Conservation (phyloP, 2,888 invertebrate species). For the Thymelicus lineola region DNA sequence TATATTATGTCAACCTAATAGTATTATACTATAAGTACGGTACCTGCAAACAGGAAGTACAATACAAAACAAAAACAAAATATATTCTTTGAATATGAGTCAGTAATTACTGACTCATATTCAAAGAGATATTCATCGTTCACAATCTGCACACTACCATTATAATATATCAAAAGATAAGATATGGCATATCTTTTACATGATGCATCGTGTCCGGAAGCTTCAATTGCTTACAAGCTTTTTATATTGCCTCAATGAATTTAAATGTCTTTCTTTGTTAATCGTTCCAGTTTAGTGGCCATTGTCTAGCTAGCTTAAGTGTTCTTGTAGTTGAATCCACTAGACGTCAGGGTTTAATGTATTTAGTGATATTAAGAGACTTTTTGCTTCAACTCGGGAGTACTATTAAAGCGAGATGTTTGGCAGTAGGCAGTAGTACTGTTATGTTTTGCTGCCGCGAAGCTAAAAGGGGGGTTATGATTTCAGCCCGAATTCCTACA, state of each 20-base stretch:
- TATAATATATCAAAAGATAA: neutral
- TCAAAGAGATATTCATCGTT: no score
- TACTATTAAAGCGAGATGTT: neutral
- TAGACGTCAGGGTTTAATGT: constrained; percentile 16
- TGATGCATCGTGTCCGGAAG: constrained; percentile 58
- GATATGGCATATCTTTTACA: constrained; percentile 32
- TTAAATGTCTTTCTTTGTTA: constrained; percentile 46
- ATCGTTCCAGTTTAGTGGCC: constrained; percentile 39
- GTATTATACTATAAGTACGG: no score
- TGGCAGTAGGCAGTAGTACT: no score
- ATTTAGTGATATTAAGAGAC: constrained; percentile 2
- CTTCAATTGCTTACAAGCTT: constrained; percentile 68
- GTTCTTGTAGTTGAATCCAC: constrained; percentile 18
- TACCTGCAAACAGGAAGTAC: no score
- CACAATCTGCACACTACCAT: no score
- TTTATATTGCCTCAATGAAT: constrained; percentile 59
- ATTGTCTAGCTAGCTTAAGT: constrained; percentile 21
- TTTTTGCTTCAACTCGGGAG: constrained; percentile 17
- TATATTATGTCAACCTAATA: no score
- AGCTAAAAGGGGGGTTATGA: no score
- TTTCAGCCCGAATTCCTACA: no score
- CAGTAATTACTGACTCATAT: no score
- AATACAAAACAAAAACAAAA: no score
- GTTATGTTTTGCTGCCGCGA: no score
- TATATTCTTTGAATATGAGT: no score